phyloP scores from a whole-genome alignment of 2,888 invertebrate species.

The Drosophila kanekoi region DNA sequence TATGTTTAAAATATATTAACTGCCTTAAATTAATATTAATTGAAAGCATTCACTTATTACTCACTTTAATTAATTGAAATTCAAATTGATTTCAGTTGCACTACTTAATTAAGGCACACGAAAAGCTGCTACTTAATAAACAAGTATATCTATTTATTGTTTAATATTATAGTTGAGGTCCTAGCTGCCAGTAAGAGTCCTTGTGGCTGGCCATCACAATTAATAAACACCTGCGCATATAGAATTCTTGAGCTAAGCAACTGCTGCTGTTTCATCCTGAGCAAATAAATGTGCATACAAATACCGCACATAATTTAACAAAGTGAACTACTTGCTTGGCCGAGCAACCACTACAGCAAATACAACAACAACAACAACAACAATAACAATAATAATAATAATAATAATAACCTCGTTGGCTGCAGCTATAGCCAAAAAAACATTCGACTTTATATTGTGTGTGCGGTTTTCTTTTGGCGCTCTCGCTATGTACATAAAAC shows the following conservation, averaged over 20 bases:
- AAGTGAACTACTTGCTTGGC: conserved; percentile 62
- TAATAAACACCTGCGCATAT: conserved; percentile 24
- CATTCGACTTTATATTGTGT: conserved; percentile 73
- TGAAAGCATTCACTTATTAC: background rate
- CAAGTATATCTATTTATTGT: background rate
- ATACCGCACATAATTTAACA: conserved; percentile 74
- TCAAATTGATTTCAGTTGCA: background rate
- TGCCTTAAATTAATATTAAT: background rate
- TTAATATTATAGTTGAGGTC: background rate
- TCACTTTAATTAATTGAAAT: background rate
- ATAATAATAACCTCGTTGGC: conserved; percentile 59
- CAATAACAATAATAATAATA: conserved; percentile 37
- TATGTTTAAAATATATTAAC: background rate
- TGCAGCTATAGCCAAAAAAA: conserved; percentile 38
- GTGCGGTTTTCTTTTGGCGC: conserved; percentile 68
- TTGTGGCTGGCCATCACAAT: conserved; percentile 13
- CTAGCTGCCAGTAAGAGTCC: background rate
- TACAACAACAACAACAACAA: conserved; percentile 22
- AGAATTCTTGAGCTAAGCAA: conserved; percentile 10
- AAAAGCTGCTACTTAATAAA: background rate
- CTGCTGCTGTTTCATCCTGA: conserved; percentile 18
- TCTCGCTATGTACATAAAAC: conserved; percentile 73
- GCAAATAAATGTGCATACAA: conserved; percentile 48
- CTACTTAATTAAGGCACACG: background rate
- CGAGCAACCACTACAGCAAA: conserved; percentile 36